These are phyloP conservation scores for Aplochiton taeniatus DNA, from an alignment of 2,797 vertebrate genomes.

Conservation along the genomic window DNA sequence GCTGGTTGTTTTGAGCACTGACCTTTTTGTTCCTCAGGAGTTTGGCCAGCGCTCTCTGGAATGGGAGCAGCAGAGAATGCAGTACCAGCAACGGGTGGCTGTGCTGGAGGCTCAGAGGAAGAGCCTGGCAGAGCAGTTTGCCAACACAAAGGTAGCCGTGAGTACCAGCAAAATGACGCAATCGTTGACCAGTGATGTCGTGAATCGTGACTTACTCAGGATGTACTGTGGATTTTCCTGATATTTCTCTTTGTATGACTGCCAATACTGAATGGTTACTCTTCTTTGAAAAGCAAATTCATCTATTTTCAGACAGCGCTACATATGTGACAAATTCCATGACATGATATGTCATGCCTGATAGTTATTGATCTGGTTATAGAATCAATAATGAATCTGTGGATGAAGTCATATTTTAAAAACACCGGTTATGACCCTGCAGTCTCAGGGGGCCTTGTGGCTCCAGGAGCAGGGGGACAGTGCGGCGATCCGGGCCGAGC, in stretches of 20 bases:
- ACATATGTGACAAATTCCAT: too few species aligned
- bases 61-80: conserved; percentile 86
- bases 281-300: too few species aligned
- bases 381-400: background rate
- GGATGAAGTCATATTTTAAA: background rate
- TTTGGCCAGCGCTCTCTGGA: conserved; percentile 80
- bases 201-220: too few species aligned
- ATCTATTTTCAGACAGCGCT: too few species aligned
- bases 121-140: conserved; percentile 81
- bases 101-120: conserved; percentile 86
- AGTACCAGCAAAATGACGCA: background rate
- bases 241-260: too few species aligned
- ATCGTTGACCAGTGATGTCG: too few species aligned
- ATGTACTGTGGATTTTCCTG: background rate
- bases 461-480: conserved; percentile 77
- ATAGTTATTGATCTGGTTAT: background rate
- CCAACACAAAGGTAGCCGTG: conserved; percentile 79
- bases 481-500: conserved; percentile 76
- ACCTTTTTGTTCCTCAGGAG: conserved; percentile 69
- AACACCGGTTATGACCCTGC: conserved; percentile 29
- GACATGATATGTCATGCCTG: too few species aligned
- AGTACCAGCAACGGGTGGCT: conserved; percentile 84
- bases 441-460: conserved; percentile 50
- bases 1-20: conserved; percentile 7
- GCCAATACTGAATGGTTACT: too few species aligned